Base-by-base conservation (phyloP, 2,113 vertebrate species). In the Hippocampus abdominalis region DNA sequence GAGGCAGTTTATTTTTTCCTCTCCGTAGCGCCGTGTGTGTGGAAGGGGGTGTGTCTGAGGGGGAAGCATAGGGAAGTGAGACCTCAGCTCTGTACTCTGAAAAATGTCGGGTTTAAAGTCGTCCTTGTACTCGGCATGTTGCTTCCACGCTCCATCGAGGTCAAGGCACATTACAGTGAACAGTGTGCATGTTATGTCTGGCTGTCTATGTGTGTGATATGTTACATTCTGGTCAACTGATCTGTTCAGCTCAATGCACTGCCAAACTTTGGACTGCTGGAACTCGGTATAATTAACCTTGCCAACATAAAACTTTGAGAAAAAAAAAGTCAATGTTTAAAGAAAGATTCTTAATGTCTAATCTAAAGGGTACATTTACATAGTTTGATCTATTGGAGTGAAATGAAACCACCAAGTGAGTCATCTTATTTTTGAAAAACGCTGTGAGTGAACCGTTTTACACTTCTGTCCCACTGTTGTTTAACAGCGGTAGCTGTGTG, bases 21-120 rank as follows among this genome's bases (percentile, higher is more conserved):
- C 57, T 76, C 70, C 20, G 48, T 27, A 56, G 84, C 76, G 84
- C 79, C 27, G 84, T 36, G 32, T 86, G 86, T 88, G 85, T 82
- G 86, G 84, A 87, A 81, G 84, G 89, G 86, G 88, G 88, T 81
- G 89, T 90, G 89, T 88, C 89, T 16, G 51, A 36, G 20, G 65
- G 65, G 69, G 13, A 51, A 63, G 62, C 66, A 21, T 65, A 68
- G 69, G 64, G 73, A 85, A 86, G 76, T 78, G 64, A 82, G 60
- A 75, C 40, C 39, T 27, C 42, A 53, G 62, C 42, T 12, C 29
- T 67, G 66, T 68, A 48, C 68, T 70, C 46, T 51, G 21, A 71
- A 49, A 69, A 61, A 54, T 73, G 29, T 66, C 57, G 20, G 42
- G 25, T 78, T 75, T 71, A 9, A 78, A 63, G 13, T 42, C 65